These are phyloP conservation scores for Siniperca undulata DNA, from an alignment of 2,797 vertebrate genomes.

Conservation along the genomic window DNA sequence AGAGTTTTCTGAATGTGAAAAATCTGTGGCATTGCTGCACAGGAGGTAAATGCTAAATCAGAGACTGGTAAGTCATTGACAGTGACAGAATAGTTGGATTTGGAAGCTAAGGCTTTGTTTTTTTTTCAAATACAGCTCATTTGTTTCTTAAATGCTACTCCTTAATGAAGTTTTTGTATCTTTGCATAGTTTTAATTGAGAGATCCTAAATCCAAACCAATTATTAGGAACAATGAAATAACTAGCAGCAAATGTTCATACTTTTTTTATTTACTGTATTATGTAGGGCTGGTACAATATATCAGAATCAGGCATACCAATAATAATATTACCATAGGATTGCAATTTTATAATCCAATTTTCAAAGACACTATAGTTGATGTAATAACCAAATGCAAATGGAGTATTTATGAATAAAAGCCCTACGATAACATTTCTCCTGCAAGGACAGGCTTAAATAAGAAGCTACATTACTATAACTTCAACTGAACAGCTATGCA, in stretches of 20 bases:
- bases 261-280: not conserved
- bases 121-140: not conserved
- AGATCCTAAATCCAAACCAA: not conserved
- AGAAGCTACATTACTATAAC: not conserved
- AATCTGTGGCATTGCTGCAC: conserved; percentile 5
- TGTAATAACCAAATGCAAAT: not conserved
- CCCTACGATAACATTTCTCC: not conserved
- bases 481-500: not conserved
- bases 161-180: too few species aligned
- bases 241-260: not conserved
- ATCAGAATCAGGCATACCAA: not conserved
- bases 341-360: not conserved
- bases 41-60: conserved; percentile 21
- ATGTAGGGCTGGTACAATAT: not conserved
- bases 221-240: not conserved
- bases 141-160: not conserved
- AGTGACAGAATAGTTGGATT: conserved; percentile 4
- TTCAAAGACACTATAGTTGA: not conserved
- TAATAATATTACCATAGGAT: not conserved
- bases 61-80: conserved; percentile 7
- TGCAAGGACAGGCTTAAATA: not conserved
- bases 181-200: not conserved
- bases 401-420: not conserved
- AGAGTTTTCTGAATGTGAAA: conserved; percentile 28
- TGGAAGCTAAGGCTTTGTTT: not conserved